phyloP scores from a whole-genome alignment of 2,113 vertebrate genomes.

The Nycticryphes semicollaris region DNA sequence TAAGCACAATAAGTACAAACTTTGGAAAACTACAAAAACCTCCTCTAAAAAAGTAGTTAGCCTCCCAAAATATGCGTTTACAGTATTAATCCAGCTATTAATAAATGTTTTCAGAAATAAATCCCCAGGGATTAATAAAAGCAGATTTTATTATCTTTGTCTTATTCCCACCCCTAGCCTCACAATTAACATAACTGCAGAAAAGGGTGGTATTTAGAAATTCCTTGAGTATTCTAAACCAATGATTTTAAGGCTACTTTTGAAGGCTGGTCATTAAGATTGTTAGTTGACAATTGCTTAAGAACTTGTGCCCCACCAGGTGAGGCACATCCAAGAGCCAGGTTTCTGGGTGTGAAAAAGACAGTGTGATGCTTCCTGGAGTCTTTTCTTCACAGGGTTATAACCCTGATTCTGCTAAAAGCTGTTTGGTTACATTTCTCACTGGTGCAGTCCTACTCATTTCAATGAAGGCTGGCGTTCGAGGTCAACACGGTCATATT shows the following conservation, averaged over 20 bases:
- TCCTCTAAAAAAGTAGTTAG: neutral
- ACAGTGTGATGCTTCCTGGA: neutral
- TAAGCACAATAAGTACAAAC: neutral
- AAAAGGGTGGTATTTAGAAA: neutral
- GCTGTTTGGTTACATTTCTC: neutral
- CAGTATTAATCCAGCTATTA: neutral
- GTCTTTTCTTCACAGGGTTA: neutral
- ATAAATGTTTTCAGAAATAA: neutral
- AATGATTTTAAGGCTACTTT: neutral
- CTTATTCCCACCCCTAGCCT: neutral
- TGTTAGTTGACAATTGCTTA: neutral
- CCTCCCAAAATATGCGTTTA: neutral
- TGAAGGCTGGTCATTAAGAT: neutral
- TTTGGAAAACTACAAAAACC: neutral
- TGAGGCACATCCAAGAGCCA: neutral
- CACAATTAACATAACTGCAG: neutral
- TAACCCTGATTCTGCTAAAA: neutral
- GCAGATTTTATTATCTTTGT: neutral
- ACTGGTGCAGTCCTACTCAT: neutral
- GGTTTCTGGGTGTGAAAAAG: neutral
- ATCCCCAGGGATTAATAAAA: neutral
- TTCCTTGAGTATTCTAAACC: neutral
- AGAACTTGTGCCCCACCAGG: neutral
- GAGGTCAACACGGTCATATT: rapidly evolving
- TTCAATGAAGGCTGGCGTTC: neutral